phyloP scores from a whole-genome alignment of 1,140 invertebrate species.

The Drosophila seguyi region DNA sequence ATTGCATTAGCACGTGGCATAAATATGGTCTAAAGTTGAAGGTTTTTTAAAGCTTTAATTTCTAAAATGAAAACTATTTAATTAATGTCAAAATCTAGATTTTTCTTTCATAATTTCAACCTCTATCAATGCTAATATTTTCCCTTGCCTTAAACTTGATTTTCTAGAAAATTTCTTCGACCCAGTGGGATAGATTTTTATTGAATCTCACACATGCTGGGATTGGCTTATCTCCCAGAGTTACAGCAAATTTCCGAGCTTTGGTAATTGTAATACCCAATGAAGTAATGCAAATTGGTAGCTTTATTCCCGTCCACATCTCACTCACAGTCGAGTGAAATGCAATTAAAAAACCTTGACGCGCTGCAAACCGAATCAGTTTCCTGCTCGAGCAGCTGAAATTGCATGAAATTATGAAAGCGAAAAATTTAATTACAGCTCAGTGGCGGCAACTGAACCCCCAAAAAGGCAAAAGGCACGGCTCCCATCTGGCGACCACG shows the following conservation, averaged over 20 bases:
- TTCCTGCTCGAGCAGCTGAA: constrained; percentile 49
- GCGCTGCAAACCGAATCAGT: constrained; percentile 56
- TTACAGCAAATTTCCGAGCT: constrained; percentile 13
- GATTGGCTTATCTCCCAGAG: constrained; percentile 30
- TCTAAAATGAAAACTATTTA: neutral
- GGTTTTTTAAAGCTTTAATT: neutral
- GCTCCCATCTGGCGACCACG: constrained; percentile 13
- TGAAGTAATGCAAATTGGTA: constrained; percentile 38
- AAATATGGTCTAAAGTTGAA: too few species aligned
- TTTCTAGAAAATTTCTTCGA: constrained; percentile 52
- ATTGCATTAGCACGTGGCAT: neutral
- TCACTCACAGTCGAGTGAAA: constrained; percentile 15
- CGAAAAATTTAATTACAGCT: constrained; percentile 80
- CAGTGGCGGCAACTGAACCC: constrained; percentile 53
- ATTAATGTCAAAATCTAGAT: neutral
- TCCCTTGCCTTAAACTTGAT: constrained; percentile 11
- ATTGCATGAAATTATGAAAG: constrained; percentile 80
- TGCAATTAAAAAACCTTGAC: constrained; percentile 52
- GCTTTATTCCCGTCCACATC: constrained; percentile 8
- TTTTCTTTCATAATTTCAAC: neutral
- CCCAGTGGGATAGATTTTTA: constrained; percentile 34
- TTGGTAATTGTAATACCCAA: constrained; percentile 30
- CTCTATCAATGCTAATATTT: constrained; percentile 20
- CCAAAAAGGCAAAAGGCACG: constrained; percentile 34
- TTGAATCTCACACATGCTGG: constrained; percentile 26